Conservation (phyloP, 2,113 vertebrate genomes). For the Pantherophis guttatus region DNA sequence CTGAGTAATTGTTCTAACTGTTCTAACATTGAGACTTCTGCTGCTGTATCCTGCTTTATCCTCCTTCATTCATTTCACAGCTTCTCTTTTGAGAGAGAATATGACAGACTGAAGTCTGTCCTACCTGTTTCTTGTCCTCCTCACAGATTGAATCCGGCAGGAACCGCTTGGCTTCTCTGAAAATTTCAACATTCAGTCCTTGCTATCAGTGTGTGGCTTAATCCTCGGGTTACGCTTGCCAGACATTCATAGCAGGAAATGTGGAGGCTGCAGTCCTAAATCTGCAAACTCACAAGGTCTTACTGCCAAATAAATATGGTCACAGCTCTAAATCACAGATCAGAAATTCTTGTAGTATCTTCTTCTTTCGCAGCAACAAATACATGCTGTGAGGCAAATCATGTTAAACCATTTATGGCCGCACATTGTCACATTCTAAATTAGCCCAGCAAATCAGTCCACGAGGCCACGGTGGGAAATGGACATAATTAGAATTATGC, state of each 20-base stretch:
- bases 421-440: not conserved
- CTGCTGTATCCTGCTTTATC: not conserved
- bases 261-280: not conserved
- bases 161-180: not conserved
- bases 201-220: not conserved
- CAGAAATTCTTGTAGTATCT: not conserved
- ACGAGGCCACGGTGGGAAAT: not conserved
- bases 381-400: not conserved
- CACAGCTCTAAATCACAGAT: not conserved
- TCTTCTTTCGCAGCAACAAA: not conserved
- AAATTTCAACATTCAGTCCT: not conserved
- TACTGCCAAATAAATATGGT: not conserved
- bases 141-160: not conserved
- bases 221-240: not conserved
- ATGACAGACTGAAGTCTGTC: not conserved
- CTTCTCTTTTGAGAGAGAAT: not conserved
- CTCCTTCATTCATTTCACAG: not conserved
- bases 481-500: not conserved
- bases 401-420: not conserved
- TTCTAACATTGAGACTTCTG: not conserved
- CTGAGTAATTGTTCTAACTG: too few relatives aligned
- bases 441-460: not conserved
- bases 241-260: not conserved
- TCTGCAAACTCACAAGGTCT: not conserved
- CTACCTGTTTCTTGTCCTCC: not conserved